Conservation (phyloP, 2,113 vertebrate species). For the Scomber colias region DNA sequence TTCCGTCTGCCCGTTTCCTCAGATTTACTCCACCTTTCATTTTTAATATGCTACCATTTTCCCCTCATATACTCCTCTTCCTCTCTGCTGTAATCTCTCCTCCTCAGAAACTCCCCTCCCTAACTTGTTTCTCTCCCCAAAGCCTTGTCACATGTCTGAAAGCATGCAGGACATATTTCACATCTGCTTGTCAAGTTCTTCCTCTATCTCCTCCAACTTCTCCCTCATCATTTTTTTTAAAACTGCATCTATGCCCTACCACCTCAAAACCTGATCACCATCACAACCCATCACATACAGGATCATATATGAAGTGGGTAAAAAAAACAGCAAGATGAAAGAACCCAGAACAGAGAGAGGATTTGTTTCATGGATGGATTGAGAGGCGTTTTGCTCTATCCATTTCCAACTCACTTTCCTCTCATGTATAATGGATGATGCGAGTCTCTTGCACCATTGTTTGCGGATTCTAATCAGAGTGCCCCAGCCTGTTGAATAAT, state of each 20-base stretch:
- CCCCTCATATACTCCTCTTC: slow-evolving; percentile 4
- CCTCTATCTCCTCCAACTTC: slow-evolving; percentile 8
- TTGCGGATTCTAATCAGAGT: slow-evolving; percentile 75
- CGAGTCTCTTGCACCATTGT: slow-evolving; percentile 68
- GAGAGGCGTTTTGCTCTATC: slow-evolving; percentile 45
- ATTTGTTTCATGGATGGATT: slow-evolving; percentile 52
- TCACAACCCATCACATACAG: not conserved
- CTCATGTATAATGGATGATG: slow-evolving; percentile 79
- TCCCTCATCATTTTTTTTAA: slow-evolving; percentile 17
- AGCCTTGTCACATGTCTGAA: slow-evolving; percentile 64
- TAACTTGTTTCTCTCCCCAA: slow-evolving; percentile 42
- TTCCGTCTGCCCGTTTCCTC: slow-evolving; percentile 35
- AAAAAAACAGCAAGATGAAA: slow-evolving; percentile 24
- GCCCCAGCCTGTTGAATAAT: slow-evolving; percentile 71
- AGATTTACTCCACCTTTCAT: slow-evolving; percentile 54
- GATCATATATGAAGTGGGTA: slow-evolving; percentile 23
- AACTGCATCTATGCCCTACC: not conserved
- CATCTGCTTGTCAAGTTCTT: slow-evolving; percentile 37
- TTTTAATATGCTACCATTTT: slow-evolving; percentile 58
- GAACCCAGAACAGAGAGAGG: slow-evolving; percentile 2
- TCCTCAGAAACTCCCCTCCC: slow-evolving; percentile 49
- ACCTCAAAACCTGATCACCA: slow-evolving; percentile 5
- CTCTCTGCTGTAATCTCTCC: slow-evolving; percentile 44
- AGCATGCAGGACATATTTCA: slow-evolving; percentile 60
- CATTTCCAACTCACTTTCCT: slow-evolving; percentile 61